Evolutionary conservation across 2,888 invertebrate genomes (phyloP).

Genomic region (Tenthredo notha): DNA sequence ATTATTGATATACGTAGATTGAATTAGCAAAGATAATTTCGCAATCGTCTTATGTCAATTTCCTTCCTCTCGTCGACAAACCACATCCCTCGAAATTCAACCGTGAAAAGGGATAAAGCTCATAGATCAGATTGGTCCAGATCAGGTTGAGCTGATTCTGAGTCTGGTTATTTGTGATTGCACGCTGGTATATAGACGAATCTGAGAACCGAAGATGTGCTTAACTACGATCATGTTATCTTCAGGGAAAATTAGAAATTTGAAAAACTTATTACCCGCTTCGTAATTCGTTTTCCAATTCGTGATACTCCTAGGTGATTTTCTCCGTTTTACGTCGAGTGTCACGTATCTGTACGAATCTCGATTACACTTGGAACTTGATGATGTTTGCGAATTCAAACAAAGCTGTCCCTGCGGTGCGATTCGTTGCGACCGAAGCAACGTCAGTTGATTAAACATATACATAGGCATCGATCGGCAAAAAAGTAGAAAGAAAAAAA

Average conservation of each 20-base stretch:
- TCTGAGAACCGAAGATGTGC: neutral
- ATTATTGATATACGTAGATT: neutral
- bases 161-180: constrained; percentile 1
- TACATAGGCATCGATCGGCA: neutral
- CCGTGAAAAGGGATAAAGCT: neutral
- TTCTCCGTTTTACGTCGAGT: neutral
- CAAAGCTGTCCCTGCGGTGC: constrained; percentile 22
- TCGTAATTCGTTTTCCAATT: neutral
- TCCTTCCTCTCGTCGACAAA: neutral
- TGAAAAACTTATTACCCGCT: neutral
- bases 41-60: neutral
- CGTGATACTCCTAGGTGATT: neutral
- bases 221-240: neutral
- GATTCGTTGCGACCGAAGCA: constrained; percentile 15
- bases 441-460: constrained; percentile 32
- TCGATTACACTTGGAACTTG: constrained; percentile 44
- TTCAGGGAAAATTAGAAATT: constrained; percentile 6
- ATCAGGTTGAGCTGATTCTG: neutral
- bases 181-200: neutral
- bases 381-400: constrained; percentile 48
- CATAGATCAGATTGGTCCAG: constrained; percentile 2
- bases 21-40: constrained; percentile 27
- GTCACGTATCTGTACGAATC: constrained; percentile 36
- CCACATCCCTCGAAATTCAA: neutral
- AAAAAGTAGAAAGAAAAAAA: neutral